Percentiles rank a stretch among this genome's conserved stretches.
Conservation (phyloP, 2,797 vertebrate species). For the Peromyscus aztecus region DNA sequence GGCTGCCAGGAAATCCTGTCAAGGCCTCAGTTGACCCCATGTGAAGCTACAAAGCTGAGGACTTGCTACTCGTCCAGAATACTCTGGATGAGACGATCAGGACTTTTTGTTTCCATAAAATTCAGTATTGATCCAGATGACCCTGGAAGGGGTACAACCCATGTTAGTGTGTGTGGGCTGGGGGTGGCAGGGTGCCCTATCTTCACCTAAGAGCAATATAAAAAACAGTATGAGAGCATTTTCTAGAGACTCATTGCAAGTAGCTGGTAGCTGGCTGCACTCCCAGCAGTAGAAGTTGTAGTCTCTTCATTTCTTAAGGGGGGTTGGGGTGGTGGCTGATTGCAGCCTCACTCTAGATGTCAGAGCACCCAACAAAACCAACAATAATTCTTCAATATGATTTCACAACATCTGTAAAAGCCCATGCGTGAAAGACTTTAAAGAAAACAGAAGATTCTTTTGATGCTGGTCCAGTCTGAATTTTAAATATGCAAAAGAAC, state of each 20-base stretch:
- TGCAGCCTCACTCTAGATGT: background rate
- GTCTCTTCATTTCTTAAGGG: background rate
- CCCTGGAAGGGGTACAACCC: background rate
- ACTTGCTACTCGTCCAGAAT: background rate
- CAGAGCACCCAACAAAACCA: background rate
- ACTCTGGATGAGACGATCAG: background rate
- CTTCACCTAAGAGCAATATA: background rate
- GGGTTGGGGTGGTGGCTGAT: no score
- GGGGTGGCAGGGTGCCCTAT: background rate
- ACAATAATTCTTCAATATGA: background rate
- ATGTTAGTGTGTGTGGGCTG: accelerated
- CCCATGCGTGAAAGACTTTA: background rate
- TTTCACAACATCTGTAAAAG: background rate
- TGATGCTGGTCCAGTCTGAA: background rate
- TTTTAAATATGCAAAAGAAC: conserved; percentile 40
- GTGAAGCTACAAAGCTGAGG: background rate
- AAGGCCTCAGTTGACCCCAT: accelerated
- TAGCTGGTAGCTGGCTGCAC: background rate
- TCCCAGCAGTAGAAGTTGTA: background rate
- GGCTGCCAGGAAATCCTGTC: background rate
- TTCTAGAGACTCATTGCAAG: background rate
- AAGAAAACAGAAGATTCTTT: background rate
- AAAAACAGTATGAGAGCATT: background rate
- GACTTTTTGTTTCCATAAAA: background rate
- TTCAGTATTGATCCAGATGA: background rate